Conservation (phyloP, 2,113 vertebrate species). For the Eolophus roseicapilla region DNA sequence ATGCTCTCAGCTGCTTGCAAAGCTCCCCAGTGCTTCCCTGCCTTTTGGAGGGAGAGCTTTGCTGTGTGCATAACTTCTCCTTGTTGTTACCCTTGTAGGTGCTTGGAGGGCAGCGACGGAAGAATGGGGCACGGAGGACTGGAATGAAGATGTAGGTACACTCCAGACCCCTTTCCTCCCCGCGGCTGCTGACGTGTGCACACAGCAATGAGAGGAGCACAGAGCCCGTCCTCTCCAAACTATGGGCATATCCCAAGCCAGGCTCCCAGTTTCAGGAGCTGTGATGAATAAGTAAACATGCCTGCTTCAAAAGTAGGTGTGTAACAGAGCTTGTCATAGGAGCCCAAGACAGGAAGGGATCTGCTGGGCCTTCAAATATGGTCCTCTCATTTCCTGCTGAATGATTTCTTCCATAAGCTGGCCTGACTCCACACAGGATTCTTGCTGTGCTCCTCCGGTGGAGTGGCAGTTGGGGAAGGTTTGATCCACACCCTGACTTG, state of each 20-base stretch:
- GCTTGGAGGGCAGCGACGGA: slow-evolving; percentile 92
- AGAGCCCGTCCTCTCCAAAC: not conserved
- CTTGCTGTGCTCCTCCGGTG: accelerated
- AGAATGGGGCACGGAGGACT: slow-evolving; percentile 98
- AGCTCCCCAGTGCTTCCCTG: not conserved
- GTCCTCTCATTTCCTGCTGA: not conserved
- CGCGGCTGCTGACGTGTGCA: not conserved
- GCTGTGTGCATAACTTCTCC: not conserved
- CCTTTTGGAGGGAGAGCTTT: not conserved
- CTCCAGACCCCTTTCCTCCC: not conserved
- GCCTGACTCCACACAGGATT: not conserved
- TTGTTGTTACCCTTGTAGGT: slow-evolving; percentile 73
- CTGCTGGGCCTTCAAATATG: not conserved
- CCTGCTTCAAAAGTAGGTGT: accelerated
- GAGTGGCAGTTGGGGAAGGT: not conserved
- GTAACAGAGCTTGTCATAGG: not conserved
- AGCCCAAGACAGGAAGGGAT: not conserved
- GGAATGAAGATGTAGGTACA: slow-evolving; percentile 96
- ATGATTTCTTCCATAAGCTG: not conserved
- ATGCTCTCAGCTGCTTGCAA: slow-evolving; percentile 23
- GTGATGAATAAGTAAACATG: not conserved
- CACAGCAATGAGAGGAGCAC: not conserved
- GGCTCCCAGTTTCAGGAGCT: not conserved
- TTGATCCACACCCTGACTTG: not conserved
- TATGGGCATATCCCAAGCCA: not conserved